A percentile compares a stretch with the other conserved stretches of the same genome.
These are phyloP conservation scores for Euura lappo DNA, from an alignment of 1,140 invertebrate species.

Conservation along the genomic window DNA sequence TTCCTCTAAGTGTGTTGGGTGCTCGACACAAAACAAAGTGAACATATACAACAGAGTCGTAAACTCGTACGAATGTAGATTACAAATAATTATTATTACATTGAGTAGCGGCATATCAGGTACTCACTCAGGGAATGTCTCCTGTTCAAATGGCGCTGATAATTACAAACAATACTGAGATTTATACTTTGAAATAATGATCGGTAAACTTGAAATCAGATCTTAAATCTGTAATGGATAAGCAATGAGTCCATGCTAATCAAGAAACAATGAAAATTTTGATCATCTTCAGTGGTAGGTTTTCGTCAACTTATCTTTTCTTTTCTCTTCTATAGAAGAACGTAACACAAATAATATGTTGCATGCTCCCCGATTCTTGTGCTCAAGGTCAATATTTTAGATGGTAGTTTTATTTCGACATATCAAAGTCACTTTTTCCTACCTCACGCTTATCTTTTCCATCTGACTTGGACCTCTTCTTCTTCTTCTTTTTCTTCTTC, in stretches of 20 bases:
- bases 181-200: conserved; percentile 61
- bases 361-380: conserved; percentile 50
- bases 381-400: conserved; percentile 34
- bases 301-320: not conserved
- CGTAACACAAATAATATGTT: conserved; percentile 38
- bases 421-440: conserved; percentile 25
- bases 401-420: not conserved
- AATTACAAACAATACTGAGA: conserved; percentile 62
- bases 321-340: conserved; percentile 23
- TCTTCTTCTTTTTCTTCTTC: conserved; percentile 52
- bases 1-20: conserved; percentile 42
- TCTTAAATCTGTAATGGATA: conserved; percentile 38
- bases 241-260: conserved; percentile 48
- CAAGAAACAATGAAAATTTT: conserved; percentile 35
- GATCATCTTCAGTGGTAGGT: not conserved
- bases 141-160: conserved; percentile 61
- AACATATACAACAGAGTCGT: conserved; percentile 42
- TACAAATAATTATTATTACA: conserved; percentile 56
- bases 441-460: conserved; percentile 53
- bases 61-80: conserved; percentile 47
- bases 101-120: conserved; percentile 60
- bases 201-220: conserved; percentile 54
- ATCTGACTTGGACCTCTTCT: conserved; percentile 47
- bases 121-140: conserved; percentile 61
- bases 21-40: conserved; percentile 56